A percentile compares a stretch with the other conserved stretches of the same genome.
phyloP scores from a whole-genome alignment of 2,888 invertebrate genomes.

The Vesta saturnalis region DNA sequence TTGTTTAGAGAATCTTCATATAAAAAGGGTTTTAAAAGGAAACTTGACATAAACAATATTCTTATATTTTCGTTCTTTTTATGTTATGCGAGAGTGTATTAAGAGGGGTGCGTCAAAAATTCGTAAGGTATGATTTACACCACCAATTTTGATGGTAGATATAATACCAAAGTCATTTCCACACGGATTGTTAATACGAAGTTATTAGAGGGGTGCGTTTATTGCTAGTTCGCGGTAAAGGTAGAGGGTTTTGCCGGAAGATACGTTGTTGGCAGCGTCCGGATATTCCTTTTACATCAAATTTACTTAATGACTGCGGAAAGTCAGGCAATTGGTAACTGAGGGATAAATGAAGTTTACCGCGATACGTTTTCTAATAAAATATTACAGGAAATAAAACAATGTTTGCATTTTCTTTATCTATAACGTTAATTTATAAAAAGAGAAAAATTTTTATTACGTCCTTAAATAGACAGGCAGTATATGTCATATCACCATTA shows the following conservation, averaged over 20 bases:
- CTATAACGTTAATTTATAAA: no score
- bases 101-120: conserved; percentile 15
- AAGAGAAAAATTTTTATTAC: conserved; percentile 2
- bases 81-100: neutral
- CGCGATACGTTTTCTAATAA: no score
- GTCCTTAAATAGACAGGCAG: conserved; percentile 3
- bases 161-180: conserved; percentile 25
- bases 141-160: conserved; percentile 15
- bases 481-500: conserved; percentile 10
- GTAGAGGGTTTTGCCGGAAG: conserved; percentile 26
- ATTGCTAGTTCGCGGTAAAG: conserved; percentile 27
- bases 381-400: no score
- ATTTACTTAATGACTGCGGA: conserved; percentile 22
- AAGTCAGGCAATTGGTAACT: conserved; percentile 2
- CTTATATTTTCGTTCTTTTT: neutral
- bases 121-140: conserved; percentile 14
- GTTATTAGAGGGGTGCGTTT: conserved; percentile 29
- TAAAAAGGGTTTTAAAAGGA: conserved; percentile 10
- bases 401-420: no score
- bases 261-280: conserved; percentile 23
- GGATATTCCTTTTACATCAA: conserved; percentile 31
- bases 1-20: conserved; percentile 13
- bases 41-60: neutral
- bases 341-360: neutral
- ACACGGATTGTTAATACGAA: conserved; percentile 23